A percentile compares a stretch with the other conserved stretches of the same genome.
Evolutionary conservation across 2,888 invertebrate species (phyloP).

Genomic region (Drosophila meridiana): DNA sequence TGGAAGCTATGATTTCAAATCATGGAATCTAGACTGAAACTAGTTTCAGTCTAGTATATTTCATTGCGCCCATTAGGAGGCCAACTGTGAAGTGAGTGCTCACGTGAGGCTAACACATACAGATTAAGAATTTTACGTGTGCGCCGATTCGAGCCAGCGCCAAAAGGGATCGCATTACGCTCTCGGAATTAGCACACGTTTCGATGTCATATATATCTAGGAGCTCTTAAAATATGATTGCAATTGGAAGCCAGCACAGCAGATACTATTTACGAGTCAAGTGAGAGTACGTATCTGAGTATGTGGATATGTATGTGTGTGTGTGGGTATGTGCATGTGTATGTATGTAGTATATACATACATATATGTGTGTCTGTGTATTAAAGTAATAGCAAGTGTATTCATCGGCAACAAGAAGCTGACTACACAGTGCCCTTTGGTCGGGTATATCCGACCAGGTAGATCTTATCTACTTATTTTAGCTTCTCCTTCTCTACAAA

Average conservation of each 20-base stretch:
- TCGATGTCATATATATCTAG: background rate
- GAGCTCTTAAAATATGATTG: background rate
- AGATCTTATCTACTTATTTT: too few relatives aligned
- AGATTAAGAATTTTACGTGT: background rate
- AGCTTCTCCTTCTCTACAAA: background rate
- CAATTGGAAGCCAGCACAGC: background rate
- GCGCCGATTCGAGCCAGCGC: background rate
- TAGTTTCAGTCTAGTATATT: background rate
- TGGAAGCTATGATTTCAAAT: too few relatives aligned
- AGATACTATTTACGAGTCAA: conserved; percentile 4
- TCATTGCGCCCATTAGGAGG: background rate
- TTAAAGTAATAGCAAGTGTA: background rate
- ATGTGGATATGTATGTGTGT: background rate
- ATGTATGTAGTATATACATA: too few relatives aligned
- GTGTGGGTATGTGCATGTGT: background rate
- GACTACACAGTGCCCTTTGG: background rate
- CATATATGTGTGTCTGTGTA: background rate
- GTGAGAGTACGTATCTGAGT: background rate
- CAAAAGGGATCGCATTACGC: background rate
- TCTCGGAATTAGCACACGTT: conserved; percentile 3
- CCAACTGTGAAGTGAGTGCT: background rate
- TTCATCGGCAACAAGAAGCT: background rate
- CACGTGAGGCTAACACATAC: background rate
- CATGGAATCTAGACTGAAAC: too few relatives aligned
- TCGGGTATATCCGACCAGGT: background rate